Evolutionary conservation across 1,140 invertebrate genomes (phyloP).

Genomic region (Muscidifurax raptorellus): DNA sequence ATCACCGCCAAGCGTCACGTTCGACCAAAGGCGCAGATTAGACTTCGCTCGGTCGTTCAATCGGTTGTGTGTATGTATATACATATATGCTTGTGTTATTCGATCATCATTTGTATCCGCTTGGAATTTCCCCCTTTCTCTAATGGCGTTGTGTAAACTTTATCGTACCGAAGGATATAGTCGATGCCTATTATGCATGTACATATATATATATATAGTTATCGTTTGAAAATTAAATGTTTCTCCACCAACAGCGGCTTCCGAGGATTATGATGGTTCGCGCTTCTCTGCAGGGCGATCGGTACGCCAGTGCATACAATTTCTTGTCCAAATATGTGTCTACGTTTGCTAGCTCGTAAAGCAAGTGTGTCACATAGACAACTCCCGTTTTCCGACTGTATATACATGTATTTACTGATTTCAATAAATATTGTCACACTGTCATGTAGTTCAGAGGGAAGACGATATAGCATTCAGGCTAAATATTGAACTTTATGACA

Average conservation of each 20-base stretch:
- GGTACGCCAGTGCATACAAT: too few species aligned
- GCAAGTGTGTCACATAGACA: too few species aligned
- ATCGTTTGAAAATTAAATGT: neutral
- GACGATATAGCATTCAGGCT: too few species aligned
- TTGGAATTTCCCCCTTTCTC: conserved; percentile 25
- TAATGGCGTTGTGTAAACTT: neutral
- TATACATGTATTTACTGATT: too few species aligned
- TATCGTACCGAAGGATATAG: neutral
- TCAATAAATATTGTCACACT: too few species aligned
- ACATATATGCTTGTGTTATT: neutral
- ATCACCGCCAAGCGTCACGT: neutral
- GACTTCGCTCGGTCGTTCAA: neutral
- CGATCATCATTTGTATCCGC: neutral
- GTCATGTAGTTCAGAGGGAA: neutral
- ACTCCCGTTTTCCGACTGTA: too few species aligned
- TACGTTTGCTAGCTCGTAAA: too few species aligned
- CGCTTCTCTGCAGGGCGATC: too few species aligned
- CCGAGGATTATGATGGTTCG: too few species aligned
- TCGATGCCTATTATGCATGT: neutral
- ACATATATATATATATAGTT: neutral
- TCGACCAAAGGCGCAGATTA: conserved; percentile 16
- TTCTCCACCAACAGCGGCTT: neutral
- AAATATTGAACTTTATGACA: too few species aligned
- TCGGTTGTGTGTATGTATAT: too few species aligned
- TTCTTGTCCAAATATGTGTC: too few species aligned